phyloP scores from a whole-genome alignment of 2,888 invertebrate genomes.

The Epicampocera succincta region DNA sequence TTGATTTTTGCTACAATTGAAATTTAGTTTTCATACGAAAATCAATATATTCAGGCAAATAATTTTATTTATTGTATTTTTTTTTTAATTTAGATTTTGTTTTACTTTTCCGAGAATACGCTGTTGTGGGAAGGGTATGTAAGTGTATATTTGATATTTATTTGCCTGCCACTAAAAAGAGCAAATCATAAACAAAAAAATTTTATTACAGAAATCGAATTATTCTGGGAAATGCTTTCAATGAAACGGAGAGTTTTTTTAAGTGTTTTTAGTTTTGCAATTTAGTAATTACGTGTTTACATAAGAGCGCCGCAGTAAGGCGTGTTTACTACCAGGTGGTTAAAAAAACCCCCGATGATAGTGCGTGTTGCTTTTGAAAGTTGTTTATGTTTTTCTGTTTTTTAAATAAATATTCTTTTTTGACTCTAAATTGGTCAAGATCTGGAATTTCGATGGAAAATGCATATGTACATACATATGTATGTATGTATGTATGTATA shows the following conservation, averaged over 20 bases:
- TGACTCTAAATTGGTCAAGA: no score
- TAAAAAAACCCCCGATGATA: no score
- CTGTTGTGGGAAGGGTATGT: background rate
- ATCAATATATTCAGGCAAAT: conserved; percentile 43
- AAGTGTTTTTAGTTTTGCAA: background rate
- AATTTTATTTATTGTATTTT: conserved; percentile 10
- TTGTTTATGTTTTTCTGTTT: no score
- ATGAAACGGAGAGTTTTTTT: conserved; percentile 5
- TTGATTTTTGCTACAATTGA: conserved; percentile 32
- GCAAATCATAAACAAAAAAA: background rate
- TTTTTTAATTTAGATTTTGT: conserved; percentile 7
- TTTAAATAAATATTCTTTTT: no score
- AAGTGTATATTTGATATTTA: conserved; percentile 28
- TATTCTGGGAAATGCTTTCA: conserved; percentile 38
- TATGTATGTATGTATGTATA: no score
- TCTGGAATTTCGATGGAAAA: no score
- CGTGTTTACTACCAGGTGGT: no score
- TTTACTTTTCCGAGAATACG: conserved; percentile 34
- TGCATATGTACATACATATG: no score
- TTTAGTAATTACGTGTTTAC: background rate
- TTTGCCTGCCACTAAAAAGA: conserved; percentile 15
- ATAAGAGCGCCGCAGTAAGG: background rate
- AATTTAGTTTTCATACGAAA: conserved; percentile 49
- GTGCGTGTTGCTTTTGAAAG: no score
- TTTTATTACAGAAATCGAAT: background rate